Evolutionary conservation across 2,113 vertebrate genomes (phyloP).

Genomic region (Dryoscopus gambensis): DNA sequence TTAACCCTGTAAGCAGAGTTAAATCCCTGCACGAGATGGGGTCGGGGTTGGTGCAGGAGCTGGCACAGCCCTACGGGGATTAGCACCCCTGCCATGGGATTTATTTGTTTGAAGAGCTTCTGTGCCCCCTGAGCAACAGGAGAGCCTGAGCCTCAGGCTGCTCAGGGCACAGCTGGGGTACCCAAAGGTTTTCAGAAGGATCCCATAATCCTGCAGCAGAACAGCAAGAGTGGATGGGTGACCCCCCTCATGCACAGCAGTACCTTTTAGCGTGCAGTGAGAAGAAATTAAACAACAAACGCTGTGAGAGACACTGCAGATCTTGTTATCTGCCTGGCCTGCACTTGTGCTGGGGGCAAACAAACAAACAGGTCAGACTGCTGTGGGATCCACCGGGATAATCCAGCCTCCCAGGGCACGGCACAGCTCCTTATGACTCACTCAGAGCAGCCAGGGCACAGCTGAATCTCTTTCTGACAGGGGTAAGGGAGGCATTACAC

Average conservation of each 20-base stretch:
- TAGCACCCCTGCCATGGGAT: rapidly evolving
- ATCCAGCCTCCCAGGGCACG: neutral
- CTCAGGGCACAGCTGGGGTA: neutral
- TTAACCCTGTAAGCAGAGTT: neutral
- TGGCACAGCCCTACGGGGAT: neutral
- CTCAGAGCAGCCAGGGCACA: neutral
- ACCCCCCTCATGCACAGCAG: neutral
- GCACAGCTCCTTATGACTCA: neutral
- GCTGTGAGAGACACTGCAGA: neutral
- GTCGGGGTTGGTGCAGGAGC: neutral
- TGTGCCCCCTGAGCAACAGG: neutral
- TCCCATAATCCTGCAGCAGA: neutral
- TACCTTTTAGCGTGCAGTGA: neutral
- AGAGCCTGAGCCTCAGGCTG: neutral
- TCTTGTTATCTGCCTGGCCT: neutral
- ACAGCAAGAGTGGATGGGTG: neutral
- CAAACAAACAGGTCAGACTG: neutral
- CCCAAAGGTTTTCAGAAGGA: neutral
- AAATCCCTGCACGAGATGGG: neutral
- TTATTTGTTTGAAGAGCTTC: neutral
- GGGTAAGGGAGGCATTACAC: neutral
- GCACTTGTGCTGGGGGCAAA: neutral
- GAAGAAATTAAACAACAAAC: neutral
- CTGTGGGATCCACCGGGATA: neutral
- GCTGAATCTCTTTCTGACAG: neutral